phyloP scores from a whole-genome alignment of 2,888 invertebrate genomes.

The Xestia sexstrigata region DNA sequence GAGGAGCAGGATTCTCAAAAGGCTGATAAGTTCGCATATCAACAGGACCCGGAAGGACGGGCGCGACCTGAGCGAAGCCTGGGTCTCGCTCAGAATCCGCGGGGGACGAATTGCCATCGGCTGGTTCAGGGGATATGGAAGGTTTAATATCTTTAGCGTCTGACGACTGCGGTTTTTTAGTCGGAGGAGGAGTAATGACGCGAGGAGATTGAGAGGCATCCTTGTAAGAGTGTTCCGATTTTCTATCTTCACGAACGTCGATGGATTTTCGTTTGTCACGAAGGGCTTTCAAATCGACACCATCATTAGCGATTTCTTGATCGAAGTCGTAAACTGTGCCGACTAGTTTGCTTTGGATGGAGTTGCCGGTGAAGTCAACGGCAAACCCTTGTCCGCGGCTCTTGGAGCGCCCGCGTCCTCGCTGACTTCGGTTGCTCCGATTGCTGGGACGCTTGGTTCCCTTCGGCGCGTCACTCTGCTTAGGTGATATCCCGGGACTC shows the following conservation, averaged over 20 bases:
- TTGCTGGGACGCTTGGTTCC: slow-evolving; percentile 81
- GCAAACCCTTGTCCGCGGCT: slow-evolving; percentile 82
- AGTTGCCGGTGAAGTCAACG: slow-evolving; percentile 90
- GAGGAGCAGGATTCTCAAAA: slow-evolving; percentile 90
- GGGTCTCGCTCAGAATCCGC: slow-evolving; percentile 71
- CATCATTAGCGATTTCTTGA: slow-evolving; percentile 94
- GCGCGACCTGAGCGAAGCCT: slow-evolving; percentile 91
- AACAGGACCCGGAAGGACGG: slow-evolving; percentile 96
- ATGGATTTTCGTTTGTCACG: slow-evolving; percentile 94
- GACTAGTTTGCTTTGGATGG: slow-evolving; percentile 95
- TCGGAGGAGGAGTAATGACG: slow-evolving; percentile 88
- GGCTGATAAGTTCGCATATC: slow-evolving; percentile 97
- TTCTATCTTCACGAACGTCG: slow-evolving; percentile 92
- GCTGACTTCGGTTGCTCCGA: slow-evolving; percentile 85
- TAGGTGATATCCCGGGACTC: slow-evolving; percentile 92
- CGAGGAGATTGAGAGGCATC: slow-evolving; percentile 91
- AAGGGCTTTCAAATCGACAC: slow-evolving; percentile 94
- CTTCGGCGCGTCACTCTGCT: slow-evolving; percentile 89
- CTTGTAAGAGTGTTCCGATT: slow-evolving; percentile 89
- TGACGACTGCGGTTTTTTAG: slow-evolving; percentile 78
- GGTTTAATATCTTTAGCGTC: slow-evolving; percentile 88
- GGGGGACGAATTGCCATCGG: slow-evolving; percentile 71
- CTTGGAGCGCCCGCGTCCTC: slow-evolving; percentile 89
- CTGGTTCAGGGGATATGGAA: slow-evolving; percentile 83
- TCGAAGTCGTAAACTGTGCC: slow-evolving; percentile 97